Evolutionary conservation across 2,113 vertebrate species (phyloP).

Genomic region (Cavia aperea): DNA sequence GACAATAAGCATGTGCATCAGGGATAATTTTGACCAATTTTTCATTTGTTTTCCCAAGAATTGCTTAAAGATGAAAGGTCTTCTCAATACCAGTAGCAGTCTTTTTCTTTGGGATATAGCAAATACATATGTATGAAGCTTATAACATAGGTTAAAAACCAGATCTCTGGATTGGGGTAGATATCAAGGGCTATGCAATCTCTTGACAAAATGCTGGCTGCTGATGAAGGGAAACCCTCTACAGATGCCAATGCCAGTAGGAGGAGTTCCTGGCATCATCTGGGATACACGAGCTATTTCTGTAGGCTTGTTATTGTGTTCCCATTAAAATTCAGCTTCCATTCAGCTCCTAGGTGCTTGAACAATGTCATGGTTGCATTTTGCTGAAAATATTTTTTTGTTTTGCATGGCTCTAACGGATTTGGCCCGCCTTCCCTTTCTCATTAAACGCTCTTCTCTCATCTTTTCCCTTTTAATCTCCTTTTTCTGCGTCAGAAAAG

Average conservation of each 20-base stretch:
- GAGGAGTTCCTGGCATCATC: background rate
- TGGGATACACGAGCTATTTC: background rate
- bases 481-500: constrained; percentile 9
- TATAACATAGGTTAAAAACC: background rate
- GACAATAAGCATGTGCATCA: background rate
- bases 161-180: background rate
- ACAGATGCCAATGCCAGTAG: background rate
- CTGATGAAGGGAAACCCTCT: background rate
- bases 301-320: background rate
- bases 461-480: constrained; percentile 26
- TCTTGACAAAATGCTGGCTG: background rate
- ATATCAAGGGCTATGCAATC: background rate
- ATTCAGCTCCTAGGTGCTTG: background rate
- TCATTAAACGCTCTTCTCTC: constrained; percentile 18
- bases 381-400: constrained; percentile 10
- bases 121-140: background rate
- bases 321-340: background rate
- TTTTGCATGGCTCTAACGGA: background rate
- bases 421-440: background rate
- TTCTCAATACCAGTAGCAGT: background rate
- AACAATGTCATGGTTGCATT: background rate
- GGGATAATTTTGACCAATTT: background rate
- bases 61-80: background rate
- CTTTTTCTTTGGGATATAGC: background rate
- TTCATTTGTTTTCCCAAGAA: background rate